phyloP scores from a whole-genome alignment of 2,888 invertebrate species.

The Dicyrtomina minuta region DNA sequence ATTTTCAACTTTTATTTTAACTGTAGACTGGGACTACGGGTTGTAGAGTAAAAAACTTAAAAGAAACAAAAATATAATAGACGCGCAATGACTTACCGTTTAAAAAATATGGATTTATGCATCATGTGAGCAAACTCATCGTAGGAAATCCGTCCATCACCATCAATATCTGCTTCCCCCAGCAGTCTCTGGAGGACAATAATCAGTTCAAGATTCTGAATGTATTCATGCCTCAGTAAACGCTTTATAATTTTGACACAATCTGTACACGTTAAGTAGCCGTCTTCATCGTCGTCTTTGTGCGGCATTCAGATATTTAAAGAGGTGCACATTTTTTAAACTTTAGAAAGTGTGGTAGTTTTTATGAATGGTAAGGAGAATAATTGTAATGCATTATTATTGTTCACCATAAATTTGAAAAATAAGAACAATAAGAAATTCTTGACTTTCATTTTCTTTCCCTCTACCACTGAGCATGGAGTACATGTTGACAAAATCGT shows the following conservation, averaged over 20 bases:
- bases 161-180: conserved; percentile 17
- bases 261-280: conserved; percentile 15
- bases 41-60: too few relatives aligned
- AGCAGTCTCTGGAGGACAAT: conserved; percentile 16
- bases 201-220: conserved; percentile 20
- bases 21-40: too few relatives aligned
- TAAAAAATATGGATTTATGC: conserved; percentile 20
- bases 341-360: too few relatives aligned
- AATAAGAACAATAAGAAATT: conserved; percentile 13
- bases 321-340: not conserved
- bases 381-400: too few relatives aligned
- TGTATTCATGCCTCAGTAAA: conserved; percentile 10
- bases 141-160: conserved; percentile 18
- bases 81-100: too few relatives aligned
- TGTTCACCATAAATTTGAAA: conserved; percentile 23
- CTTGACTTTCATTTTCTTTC: not conserved
- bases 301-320: not conserved
- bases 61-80: too few relatives aligned
- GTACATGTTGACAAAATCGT: conserved; percentile 23
- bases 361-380: not conserved
- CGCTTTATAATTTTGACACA: conserved; percentile 17
- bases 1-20: too few relatives aligned
- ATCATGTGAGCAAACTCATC: conserved; percentile 24
- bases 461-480: conserved; percentile 6
- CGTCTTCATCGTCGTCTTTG: conserved; percentile 27